These are phyloP conservation scores for Etheostoma cragini DNA, from an alignment of 2,113 vertebrate species.

Conservation along the genomic window DNA sequence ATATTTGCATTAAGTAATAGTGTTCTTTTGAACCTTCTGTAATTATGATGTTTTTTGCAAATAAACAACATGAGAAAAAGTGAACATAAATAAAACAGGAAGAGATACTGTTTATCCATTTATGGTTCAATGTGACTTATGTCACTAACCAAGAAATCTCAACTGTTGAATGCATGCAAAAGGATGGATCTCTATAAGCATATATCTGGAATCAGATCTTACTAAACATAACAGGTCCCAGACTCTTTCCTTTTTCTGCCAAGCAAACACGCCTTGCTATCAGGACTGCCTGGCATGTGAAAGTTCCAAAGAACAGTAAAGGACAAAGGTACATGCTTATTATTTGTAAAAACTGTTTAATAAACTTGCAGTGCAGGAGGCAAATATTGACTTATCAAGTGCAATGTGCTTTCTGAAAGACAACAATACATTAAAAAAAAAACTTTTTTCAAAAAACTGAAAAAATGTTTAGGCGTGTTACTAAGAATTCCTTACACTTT, in stretches of 20 bases:
- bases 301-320: too few species aligned
- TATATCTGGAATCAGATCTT: background rate
- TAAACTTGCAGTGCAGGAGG: background rate
- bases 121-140: background rate
- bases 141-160: slow-evolving; percentile 1
- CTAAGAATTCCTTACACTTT: background rate
- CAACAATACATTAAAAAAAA: background rate
- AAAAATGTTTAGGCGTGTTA: slow-evolving; percentile 4
- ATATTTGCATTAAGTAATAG: background rate
- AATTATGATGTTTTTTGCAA: background rate
- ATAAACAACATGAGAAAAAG: too few species aligned
- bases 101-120: background rate
- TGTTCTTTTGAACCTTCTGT: background rate
- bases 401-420: background rate
- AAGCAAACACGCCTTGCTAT: background rate
- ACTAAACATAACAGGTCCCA: background rate
- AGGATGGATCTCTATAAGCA: background rate
- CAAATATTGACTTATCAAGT: background rate
- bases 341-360: background rate
- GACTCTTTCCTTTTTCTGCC: background rate
- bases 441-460: too few species aligned
- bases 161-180: slow-evolving; percentile 14
- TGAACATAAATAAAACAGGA: background rate
- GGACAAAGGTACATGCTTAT: background rate
- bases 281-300: background rate